A percentile compares a stretch with the other conserved stretches of the same genome.
Conservation (phyloP, 2,113 vertebrate genomes). For the Petromus typicus region DNA sequence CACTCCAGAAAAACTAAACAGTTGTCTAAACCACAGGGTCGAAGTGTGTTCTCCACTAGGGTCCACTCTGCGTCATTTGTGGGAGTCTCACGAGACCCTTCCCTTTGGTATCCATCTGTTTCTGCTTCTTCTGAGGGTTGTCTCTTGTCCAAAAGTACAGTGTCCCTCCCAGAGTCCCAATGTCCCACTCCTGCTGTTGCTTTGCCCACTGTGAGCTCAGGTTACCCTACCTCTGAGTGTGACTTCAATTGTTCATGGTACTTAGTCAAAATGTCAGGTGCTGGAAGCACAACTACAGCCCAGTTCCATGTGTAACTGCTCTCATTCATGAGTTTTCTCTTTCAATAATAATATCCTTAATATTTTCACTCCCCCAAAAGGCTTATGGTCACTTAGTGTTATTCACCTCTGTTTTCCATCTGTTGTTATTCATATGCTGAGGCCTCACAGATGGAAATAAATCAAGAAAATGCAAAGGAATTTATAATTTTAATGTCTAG, state of each 20-base stretch:
- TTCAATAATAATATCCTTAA: not conserved
- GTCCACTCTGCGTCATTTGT: not conserved
- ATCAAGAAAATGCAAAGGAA: not conserved
- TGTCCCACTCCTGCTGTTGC: not conserved
- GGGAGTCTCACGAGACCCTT: not conserved
- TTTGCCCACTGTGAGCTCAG: not conserved
- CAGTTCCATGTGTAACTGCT: not conserved
- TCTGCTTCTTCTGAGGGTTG: not conserved
- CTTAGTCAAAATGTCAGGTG: not conserved
- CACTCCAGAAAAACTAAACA: too few species aligned
- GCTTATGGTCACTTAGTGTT: not conserved
- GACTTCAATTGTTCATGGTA: not conserved
- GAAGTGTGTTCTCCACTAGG: not conserved
- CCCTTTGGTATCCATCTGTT: not conserved
- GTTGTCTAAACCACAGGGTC: not conserved
- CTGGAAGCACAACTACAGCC: not conserved
- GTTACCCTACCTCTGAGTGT: not conserved
- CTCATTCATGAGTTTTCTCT: not conserved
- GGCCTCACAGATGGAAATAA: not conserved
- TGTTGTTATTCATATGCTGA: not conserved
- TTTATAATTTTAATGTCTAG: not conserved
- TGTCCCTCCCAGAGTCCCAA: not conserved
- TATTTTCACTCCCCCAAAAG: not conserved
- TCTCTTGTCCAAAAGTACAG: not conserved
- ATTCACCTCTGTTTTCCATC: fast-evolving